phyloP scores from a whole-genome alignment of 2,797 vertebrate genomes.

The Rhincodon typus region DNA sequence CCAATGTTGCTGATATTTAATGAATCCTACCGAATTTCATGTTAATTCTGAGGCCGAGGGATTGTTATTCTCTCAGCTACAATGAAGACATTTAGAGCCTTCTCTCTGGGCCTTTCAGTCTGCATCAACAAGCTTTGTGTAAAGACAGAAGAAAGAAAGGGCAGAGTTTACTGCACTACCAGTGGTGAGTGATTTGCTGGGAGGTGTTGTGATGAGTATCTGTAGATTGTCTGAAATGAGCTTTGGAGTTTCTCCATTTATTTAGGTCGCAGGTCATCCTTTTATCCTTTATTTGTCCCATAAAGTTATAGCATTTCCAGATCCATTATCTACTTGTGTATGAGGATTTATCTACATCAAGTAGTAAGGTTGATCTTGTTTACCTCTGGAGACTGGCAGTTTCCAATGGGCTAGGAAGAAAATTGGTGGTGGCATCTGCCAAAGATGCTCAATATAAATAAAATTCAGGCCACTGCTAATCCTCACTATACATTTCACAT shows the following conservation, averaged over 20 bases:
- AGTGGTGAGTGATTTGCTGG: slow-evolving; percentile 38
- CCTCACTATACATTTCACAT: slow-evolving; percentile 49
- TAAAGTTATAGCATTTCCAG: slow-evolving; percentile 35
- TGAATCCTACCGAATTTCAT: neutral
- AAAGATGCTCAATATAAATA: slow-evolving; percentile 43
- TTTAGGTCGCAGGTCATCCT: slow-evolving; percentile 36
- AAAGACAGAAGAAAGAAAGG: slow-evolving; percentile 25
- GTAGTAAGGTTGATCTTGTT: slow-evolving; percentile 40
- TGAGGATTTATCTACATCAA: slow-evolving; percentile 42
- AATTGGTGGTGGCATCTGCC: slow-evolving; percentile 41
- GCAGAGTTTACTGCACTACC: slow-evolving; percentile 39
- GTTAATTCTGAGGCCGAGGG: neutral
- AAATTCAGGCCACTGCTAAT: slow-evolving; percentile 44
- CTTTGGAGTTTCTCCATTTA: slow-evolving; percentile 39
- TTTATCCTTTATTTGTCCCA: slow-evolving; percentile 32
- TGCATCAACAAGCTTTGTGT: slow-evolving; percentile 2
- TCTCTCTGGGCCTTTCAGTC: neutral
- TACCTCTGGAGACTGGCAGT: slow-evolving; percentile 42
- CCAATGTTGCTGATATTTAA: neutral
- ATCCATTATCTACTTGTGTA: slow-evolving; percentile 41
- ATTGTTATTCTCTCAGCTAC: neutral
- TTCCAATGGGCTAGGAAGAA: slow-evolving; percentile 40
- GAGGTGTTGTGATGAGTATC: slow-evolving; percentile 41
- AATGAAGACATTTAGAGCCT: neutral
- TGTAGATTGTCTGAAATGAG: slow-evolving; percentile 42